Evolutionary conservation across 2,113 vertebrate genomes (phyloP).

Genomic region (Lepus timidus): DNA sequence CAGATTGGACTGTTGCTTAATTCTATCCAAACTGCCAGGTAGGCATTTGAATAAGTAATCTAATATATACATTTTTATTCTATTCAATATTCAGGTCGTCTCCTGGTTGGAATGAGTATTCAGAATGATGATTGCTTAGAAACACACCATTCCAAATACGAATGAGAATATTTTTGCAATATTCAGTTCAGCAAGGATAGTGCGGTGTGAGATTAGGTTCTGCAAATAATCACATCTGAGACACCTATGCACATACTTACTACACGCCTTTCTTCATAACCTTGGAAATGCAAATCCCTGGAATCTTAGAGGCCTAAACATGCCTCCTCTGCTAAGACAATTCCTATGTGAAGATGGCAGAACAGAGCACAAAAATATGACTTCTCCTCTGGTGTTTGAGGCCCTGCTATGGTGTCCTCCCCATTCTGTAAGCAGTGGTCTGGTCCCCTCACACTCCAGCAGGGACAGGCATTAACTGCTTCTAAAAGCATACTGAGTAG

Average conservation of each 20-base stretch:
- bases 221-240: conserved; percentile 87
- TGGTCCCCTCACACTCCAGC: background rate
- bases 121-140: conserved; percentile 87
- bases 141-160: conserved; percentile 87
- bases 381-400: background rate
- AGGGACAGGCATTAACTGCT: background rate
- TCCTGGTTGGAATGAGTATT: conserved; percentile 88
- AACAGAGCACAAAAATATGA: background rate
- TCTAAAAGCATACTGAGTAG: background rate
- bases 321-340: conserved; percentile 50
- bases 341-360: conserved; percentile 33
- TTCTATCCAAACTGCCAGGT: conserved; percentile 87
- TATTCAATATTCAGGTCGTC: conserved; percentile 88
- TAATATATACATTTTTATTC: conserved; percentile 91
- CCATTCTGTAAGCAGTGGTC: background rate
- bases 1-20: conserved; percentile 87
- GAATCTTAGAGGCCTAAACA: conserved; percentile 77
- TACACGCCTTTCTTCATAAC: conserved; percentile 84
- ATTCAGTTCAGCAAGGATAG: conserved; percentile 84
- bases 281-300: conserved; percentile 84
- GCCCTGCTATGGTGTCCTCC: background rate
- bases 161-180: conserved; percentile 87
- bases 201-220: conserved; percentile 88
- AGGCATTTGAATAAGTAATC: conserved; percentile 90
- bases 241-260: conserved; percentile 83